A percentile compares a stretch with the other conserved stretches of the same genome.
These are phyloP conservation scores for Microtus richardsoni DNA, from an alignment of 2,113 vertebrate species.

Conservation along the genomic window DNA sequence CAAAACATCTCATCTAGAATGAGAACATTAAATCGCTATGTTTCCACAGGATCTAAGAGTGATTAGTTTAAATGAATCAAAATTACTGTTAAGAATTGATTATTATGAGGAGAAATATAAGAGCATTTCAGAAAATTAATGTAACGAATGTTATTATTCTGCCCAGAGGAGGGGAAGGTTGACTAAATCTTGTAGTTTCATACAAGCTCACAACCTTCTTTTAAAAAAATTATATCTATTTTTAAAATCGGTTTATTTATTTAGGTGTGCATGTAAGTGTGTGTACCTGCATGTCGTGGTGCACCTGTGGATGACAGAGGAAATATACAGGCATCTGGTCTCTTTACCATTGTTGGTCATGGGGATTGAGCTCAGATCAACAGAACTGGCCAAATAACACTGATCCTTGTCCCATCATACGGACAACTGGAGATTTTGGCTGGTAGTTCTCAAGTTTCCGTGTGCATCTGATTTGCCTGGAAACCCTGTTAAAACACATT, in stretches of 20 bases:
- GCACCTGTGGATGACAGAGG: not conserved
- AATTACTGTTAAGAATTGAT: conserved; percentile 60
- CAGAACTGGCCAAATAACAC: not conserved
- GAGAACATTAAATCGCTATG: conserved; percentile 18
- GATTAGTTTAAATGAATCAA: conserved; percentile 64
- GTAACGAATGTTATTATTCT: conserved; percentile 47
- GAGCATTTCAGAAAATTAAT: conserved; percentile 57
- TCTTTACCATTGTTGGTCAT: no score
- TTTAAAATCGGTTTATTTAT: not conserved
- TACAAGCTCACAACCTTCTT: not conserved
- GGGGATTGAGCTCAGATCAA: not conserved
- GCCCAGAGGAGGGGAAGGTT: not conserved
- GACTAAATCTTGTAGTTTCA: not conserved
- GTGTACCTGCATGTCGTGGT: no score
- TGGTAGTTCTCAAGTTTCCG: not conserved
- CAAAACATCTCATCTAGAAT: conserved; percentile 42
- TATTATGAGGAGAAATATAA: conserved; percentile 44
- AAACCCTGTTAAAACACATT: conserved; percentile 19
- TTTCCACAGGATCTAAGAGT: not conserved
- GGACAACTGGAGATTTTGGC: not conserved
- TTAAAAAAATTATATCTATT: not conserved
- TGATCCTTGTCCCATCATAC: not conserved
- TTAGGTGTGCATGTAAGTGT: not conserved
- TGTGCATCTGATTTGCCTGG: not conserved
- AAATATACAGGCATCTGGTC: no score